Base-by-base conservation (phyloP, 2,113 vertebrate species). In the Diadophis punctatus region DNA sequence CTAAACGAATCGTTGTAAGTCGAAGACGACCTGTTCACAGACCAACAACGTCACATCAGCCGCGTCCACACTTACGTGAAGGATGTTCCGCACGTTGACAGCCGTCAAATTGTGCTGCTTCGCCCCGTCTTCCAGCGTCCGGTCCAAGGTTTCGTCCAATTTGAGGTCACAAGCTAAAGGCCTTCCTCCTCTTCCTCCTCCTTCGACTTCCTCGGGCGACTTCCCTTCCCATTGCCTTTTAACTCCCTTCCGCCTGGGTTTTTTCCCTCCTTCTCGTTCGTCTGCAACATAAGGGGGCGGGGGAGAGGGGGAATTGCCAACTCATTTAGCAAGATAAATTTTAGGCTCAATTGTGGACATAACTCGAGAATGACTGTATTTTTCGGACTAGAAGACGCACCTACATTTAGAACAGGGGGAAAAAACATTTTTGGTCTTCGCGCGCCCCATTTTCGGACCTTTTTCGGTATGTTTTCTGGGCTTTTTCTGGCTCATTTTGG, bases 81-180 rank as follows among this genome's bases (percentile, higher is more conserved):
- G 97, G 92, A 99, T 99, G 95, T 98, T 98, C 4, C 98, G 97
- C 20, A 99, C 99, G 0, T 99, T 99, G 93, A 98, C 97, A 0
- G 98, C 98, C 0, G 99, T 99, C 95, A 99, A 96, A 93, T 99
- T 99, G 95, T 98, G 99, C 43, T 98, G 98, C 11, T 97, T 98
- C 1, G 99, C 99, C 87, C 98, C 98, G 2, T 98, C 98, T 85
- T 98, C 98, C 74, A 99, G 95, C 48, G 98, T 98, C 0, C 98
- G 97, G 90, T 99, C 99, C 3, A 99, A 97, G 89, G 97, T 96
- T 12, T 98, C 98, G 0, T 99, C 99, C 5, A 98, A 96, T 2
- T 98, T 98, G 60, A 98, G 98, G 88, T 98, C 97, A 12, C 94
- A 97, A 2, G 96, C 93, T 91, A 96, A 89, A 3, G 95, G 49